Evolutionary conservation across 2,113 vertebrate species (phyloP).

Genomic region (Eurypyga helias): DNA sequence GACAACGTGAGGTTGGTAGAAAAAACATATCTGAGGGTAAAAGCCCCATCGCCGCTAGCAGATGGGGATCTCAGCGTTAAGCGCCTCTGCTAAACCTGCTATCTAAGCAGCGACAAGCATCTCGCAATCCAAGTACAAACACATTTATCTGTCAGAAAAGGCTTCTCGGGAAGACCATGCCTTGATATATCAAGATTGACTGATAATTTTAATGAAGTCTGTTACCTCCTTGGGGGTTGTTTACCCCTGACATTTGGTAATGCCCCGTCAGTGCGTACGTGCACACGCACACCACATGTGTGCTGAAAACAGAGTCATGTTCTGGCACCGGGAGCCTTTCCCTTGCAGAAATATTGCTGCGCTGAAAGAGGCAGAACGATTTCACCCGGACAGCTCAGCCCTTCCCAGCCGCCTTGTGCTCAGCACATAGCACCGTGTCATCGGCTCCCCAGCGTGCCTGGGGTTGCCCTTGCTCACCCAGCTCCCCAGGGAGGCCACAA

Average conservation of each 20-base stretch:
- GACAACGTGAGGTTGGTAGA: background rate
- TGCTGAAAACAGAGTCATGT: rapidly evolving
- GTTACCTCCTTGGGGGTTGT: background rate
- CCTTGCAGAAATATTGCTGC: background rate
- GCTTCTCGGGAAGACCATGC: background rate
- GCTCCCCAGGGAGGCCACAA: background rate
- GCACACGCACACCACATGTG: rapidly evolving
- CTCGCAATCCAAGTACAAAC: background rate
- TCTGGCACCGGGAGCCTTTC: background rate
- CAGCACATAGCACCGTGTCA: background rate
- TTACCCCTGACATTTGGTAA: background rate
- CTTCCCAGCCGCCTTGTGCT: slow-evolving; percentile 6
- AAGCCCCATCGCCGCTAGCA: background rate
- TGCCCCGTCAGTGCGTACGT: rapidly evolving
- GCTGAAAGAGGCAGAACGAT: background rate
- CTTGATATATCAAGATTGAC: background rate
- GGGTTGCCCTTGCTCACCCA: slow-evolving; percentile 15
- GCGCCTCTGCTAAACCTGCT: background rate
- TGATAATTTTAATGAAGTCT: background rate
- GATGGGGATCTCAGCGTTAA: background rate
- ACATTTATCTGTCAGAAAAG: background rate
- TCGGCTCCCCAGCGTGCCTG: background rate
- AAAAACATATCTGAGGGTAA: background rate
- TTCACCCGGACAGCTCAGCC: slow-evolving; percentile 10
- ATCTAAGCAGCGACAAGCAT: background rate